Percentiles rank a stretch among this genome's conserved stretches.
Conservation (phyloP, 2,797 vertebrate genomes). For the Erethizon dorsatum region DNA sequence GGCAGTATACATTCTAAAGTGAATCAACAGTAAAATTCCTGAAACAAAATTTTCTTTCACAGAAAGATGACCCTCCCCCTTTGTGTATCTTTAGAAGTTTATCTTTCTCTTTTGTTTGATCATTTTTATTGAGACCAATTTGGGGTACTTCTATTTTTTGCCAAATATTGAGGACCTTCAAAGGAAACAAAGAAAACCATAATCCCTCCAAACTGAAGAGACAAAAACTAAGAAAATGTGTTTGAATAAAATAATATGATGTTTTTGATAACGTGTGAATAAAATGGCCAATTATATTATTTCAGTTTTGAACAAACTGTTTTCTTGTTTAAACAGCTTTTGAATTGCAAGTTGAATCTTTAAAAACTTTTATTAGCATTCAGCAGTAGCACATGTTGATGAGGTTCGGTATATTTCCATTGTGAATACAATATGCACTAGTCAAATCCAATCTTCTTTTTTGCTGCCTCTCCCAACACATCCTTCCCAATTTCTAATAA, state of each 20-base stretch:
- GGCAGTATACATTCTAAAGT: constrained; percentile 21
- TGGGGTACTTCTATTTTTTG: neutral
- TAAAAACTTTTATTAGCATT: neutral
- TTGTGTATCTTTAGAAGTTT: neutral
- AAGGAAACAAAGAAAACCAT: neutral
- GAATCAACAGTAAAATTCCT: constrained; percentile 45
- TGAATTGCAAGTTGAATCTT: neutral
- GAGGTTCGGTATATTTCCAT: neutral
- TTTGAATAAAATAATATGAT: neutral
- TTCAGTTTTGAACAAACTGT: neutral
- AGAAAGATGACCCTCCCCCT: neutral
- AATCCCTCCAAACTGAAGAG: neutral
- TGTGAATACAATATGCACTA: neutral
- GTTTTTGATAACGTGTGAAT: neutral
- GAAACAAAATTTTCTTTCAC: constrained; percentile 32
- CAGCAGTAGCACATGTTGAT: neutral
- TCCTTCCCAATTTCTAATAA: neutral
- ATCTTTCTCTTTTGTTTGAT: constrained; percentile 17
- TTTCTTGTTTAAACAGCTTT: neutral
- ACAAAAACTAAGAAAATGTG: neutral
- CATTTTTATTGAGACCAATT: constrained; percentile 23
- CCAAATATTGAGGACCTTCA: neutral
- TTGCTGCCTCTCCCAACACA: neutral
- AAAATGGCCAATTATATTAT: neutral
- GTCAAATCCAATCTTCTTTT: neutral